Conservation (phyloP, 2,888 invertebrate genomes). For the Drosophila nigricruria region DNA sequence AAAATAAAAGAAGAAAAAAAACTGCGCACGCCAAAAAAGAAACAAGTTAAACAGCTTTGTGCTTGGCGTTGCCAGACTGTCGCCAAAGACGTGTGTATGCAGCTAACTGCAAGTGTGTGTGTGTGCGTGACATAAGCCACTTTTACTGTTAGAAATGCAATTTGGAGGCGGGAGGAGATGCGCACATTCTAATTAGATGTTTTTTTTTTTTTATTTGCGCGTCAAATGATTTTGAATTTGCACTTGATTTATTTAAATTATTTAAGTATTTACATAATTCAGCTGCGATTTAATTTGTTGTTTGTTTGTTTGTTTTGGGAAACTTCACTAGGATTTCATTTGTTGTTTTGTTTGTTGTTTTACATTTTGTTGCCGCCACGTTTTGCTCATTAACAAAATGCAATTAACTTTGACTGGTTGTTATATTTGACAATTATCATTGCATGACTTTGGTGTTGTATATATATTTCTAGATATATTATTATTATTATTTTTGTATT, state of each 20-base stretch:
- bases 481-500: constrained; percentile 28
- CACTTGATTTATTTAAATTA: constrained; percentile 32
- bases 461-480: constrained; percentile 15
- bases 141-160: constrained; percentile 78
- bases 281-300: constrained; percentile 24
- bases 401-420: constrained; percentile 56
- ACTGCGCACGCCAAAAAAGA: constrained; percentile 78
- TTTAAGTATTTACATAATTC: constrained; percentile 60
- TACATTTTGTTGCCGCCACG: constrained; percentile 78
- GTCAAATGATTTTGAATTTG: constrained; percentile 51
- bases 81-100: constrained; percentile 33
- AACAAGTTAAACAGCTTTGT: constrained; percentile 77
- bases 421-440: constrained; percentile 57
- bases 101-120: constrained; percentile 32
- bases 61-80: constrained; percentile 69
- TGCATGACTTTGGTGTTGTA: constrained; percentile 54
- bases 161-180: constrained; percentile 60
- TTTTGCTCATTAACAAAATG: constrained; percentile 69
- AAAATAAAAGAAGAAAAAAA: constrained; percentile 53
- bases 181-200: constrained; percentile 39
- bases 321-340: constrained; percentile 51
- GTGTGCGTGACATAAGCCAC: constrained; percentile 75
- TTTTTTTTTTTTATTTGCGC: constrained; percentile 16
- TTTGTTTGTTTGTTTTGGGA: constrained; percentile 33
- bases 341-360: constrained; percentile 52